Evolutionary conservation across 2,797 vertebrate genomes (phyloP).

Genomic region (Arnoldichthys spilopterus): DNA sequence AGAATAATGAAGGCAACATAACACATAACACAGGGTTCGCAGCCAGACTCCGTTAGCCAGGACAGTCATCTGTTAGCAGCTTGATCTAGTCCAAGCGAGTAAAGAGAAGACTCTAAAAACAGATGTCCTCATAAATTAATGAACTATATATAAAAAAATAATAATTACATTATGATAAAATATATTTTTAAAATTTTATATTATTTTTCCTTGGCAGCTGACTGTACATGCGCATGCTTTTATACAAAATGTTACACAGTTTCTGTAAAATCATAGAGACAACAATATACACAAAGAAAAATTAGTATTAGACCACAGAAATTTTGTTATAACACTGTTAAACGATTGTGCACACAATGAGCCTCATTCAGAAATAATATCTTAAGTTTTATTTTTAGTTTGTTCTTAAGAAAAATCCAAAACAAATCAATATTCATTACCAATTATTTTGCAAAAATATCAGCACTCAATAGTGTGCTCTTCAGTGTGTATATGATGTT

Average conservation of each 20-base stretch:
- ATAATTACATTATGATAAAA: background rate
- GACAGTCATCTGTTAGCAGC: constrained; percentile 59
- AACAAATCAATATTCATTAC: too few species aligned
- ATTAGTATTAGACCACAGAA: too few species aligned
- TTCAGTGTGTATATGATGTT: too few species aligned
- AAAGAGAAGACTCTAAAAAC: constrained; percentile 68
- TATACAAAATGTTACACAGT: constrained; percentile 61
- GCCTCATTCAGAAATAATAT: too few species aligned
- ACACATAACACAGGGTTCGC: background rate
- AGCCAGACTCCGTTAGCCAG: background rate
- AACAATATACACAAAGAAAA: background rate
- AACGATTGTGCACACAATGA: too few species aligned
- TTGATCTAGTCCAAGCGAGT: constrained; percentile 60
- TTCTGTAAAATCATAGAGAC: background rate
- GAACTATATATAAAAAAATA: constrained; percentile 69
- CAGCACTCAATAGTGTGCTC: too few species aligned
- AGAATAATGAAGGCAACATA: background rate
- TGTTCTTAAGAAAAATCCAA: too few species aligned
- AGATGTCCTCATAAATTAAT: constrained; percentile 80
- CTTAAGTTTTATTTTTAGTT: too few species aligned
- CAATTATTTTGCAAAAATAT: too few species aligned
- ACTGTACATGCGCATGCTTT: background rate
- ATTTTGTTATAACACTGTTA: too few species aligned
- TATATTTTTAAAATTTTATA: too few species aligned
- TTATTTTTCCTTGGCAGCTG: background rate